Evolutionary conservation across 2,888 invertebrate genomes (phyloP), one percentile per base, ranked within the genome.

Genomic region (Oxycera nigricornis): DNA sequence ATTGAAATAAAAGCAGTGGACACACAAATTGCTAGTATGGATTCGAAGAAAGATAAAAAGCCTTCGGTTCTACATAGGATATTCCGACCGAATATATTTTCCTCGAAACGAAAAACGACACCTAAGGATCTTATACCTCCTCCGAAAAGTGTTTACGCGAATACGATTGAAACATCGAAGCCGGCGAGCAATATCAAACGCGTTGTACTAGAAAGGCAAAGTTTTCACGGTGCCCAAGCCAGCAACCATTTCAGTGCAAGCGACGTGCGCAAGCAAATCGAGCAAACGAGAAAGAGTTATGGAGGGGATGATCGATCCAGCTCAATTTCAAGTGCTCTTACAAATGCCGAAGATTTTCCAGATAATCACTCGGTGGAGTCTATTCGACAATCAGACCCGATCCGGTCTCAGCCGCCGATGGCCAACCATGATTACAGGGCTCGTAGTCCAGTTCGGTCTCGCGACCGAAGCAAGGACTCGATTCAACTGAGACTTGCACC

Each of bases 1-100:
- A 50, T 26, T 35, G 31, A 30, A 9, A 65, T 14, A 2, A 35
- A 17, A n/a, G n/a, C 1, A 3, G 20, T 59, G 28, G 17, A 20
- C 4, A 7, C 17, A 3, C n/a, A n/a, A n/a, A n/a, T n/a, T n/a
- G n/a, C n/a, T n/a, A 24, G 35, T 41, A 73, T 75, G 67, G 59
- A 39, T 20, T 79, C 77, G 78, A 80, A 79, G 73, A 80, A 80
- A 73, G 73, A 73, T 14, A 81, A 83, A 73, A 86, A 85, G 74
- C 80, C 83, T 2, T 84, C 84, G 22, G 83, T 85, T 35, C 80
- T 85, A 76, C 83, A 83, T 72, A 80, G 85, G 2, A 78, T 83
- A 0, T 76, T 85, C 24, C 82, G 83, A 0, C 82, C 82, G 68
- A 83, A 82, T 28, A 80, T 85, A 35, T 85, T 85, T 76, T 81